A percentile compares a stretch with the other conserved stretches of the same genome.
phyloP scores from a whole-genome alignment of 2,113 vertebrate genomes.

The Manacus vitellinus region DNA sequence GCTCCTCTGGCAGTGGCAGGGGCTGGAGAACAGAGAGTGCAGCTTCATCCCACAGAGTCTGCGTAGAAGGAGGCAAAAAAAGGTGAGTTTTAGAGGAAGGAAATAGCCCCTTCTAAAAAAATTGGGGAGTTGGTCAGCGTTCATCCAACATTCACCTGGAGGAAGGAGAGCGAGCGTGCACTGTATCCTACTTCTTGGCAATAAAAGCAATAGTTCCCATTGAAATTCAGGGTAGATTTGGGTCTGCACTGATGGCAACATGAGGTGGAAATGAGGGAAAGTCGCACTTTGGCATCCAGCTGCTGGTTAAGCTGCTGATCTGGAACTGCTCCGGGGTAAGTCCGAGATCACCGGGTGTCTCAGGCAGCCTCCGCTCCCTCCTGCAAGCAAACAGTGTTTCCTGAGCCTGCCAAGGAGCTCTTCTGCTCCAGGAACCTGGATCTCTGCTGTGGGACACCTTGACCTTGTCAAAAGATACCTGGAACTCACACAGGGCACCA shows the following conservation, averaged over 20 bases:
- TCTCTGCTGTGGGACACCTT: background rate
- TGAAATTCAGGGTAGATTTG: slow-evolving; percentile 39
- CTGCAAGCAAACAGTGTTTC: background rate
- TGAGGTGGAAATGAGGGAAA: background rate
- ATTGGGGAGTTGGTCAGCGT: background rate
- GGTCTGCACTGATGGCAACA: slow-evolving; percentile 10
- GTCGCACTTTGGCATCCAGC: background rate
- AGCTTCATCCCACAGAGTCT: background rate
- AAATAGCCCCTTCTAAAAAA: background rate
- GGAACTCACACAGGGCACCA: background rate
- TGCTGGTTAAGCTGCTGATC: background rate
- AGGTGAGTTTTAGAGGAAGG: background rate
- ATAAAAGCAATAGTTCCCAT: slow-evolving; percentile 65
- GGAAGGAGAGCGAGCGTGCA: background rate
- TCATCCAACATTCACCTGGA: background rate
- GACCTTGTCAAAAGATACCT: background rate
- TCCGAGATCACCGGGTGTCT: background rate
- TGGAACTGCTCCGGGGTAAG: background rate
- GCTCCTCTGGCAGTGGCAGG: background rate
- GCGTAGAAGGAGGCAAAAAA: background rate
- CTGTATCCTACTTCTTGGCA: background rate
- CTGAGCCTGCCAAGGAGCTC: slow-evolving; percentile 1
- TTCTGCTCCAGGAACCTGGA: background rate
- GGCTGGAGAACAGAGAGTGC: background rate
- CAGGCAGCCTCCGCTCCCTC: background rate